phyloP scores from a whole-genome alignment of 35 echinoderm and acorn worm species.

The Stichopus chloronotus region DNA sequence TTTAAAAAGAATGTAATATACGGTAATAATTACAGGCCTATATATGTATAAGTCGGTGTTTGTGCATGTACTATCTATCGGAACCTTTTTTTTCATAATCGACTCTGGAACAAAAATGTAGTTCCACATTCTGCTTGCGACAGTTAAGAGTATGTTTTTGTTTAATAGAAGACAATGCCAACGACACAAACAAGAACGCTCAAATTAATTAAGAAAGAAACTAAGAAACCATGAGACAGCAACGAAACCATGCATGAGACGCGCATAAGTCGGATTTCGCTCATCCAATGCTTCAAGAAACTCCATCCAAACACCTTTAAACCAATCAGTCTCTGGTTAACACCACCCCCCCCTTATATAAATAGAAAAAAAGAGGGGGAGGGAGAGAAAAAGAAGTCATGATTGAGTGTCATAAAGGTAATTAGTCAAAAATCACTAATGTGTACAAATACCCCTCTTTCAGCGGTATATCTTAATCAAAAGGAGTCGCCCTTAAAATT shows the following conservation, averaged over 20 bases:
- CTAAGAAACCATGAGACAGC: too few relatives aligned
- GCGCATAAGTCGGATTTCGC: too few relatives aligned
- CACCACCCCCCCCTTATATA: neutral
- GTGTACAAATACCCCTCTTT: slow-evolving; percentile 36
- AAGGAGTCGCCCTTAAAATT: neutral
- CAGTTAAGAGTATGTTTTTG: neutral
- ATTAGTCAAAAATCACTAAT: slow-evolving; percentile 40
- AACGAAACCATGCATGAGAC: too few relatives aligned
- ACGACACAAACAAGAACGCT: too few relatives aligned
- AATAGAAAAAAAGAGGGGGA: too few relatives aligned
- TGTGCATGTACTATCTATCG: neutral
- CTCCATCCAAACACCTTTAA: neutral
- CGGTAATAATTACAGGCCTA: too few relatives aligned
- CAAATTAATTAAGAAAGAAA: too few relatives aligned
- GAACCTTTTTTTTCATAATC: too few relatives aligned
- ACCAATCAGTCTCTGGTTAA: neutral
- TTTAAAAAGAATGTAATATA: too few relatives aligned
- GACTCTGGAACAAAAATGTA: too few relatives aligned
- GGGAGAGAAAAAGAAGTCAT: neutral
- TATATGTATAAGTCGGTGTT: neutral
- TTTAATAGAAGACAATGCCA: neutral
- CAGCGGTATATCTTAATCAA: neutral
- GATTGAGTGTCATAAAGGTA: slow-evolving; percentile 10
- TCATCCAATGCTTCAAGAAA: too few relatives aligned
- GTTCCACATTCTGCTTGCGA: too few relatives aligned